Base-by-base conservation (phyloP, 2,888 invertebrate species). In the Megamerina dolium region DNA sequence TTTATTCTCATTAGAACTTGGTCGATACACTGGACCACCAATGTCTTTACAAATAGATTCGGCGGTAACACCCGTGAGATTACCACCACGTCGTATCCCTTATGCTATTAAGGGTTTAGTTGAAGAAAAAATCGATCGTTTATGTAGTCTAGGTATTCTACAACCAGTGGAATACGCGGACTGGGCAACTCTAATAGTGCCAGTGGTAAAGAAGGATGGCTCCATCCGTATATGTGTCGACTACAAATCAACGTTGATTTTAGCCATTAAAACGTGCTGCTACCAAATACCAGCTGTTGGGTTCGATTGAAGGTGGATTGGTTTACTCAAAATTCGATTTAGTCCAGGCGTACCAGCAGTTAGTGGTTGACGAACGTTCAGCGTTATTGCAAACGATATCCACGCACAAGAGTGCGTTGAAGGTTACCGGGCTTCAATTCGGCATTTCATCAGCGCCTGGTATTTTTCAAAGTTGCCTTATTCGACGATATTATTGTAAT, bases 291-390 rank as follows among this genome's bases (percentile, higher is more conserved):
- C 46, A 20, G 40, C 37, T 49, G 6, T 39, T 51, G 12, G 37
- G 43, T 16, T 46, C 34, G 26, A 59, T 62, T 19, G 43, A 45
- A 40, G 61, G 57, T 32, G 64, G 63, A n/a, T 52, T 45, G 26
- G 41, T 52, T 18, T 70, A 68, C 50, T 53, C 60, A 4, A 65
- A 63, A 46, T 49, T 72, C 9, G 68, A 72, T 48, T 48, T 68
- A 12, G 47, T 52, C 4, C 58, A 68, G 37, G 66, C 66, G 9
- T 70, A 66, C 50, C 58, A 61, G 40, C 41, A 45, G 14, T 29
- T 41, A 16, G 21, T 19, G 9, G 50, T 65, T 5, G 61, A 63
- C 42, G 54, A 63, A 17, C 50, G 58, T 43, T 55, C 64, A 4
- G 56, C 63, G 20, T 48, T 57, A 19, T 47, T 57, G 5, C 57